Evolutionary conservation across 2,797 vertebrate species (phyloP).

Genomic region (Enteromius treurensis): DNA sequence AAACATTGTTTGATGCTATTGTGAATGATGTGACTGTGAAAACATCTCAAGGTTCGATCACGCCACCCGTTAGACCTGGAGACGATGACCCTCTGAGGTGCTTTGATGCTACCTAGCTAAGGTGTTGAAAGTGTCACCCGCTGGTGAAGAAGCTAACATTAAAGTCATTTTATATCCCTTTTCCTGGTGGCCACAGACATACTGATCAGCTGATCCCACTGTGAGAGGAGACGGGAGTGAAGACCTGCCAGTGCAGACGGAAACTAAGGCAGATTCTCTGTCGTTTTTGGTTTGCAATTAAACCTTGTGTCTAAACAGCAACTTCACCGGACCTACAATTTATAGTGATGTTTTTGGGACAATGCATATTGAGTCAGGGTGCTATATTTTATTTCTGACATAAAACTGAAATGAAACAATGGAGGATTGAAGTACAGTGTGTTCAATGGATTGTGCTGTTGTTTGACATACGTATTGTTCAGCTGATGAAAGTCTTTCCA

Average conservation of each 20-base stretch:
- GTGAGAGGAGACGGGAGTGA: constrained; percentile 51
- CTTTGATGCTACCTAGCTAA: constrained; percentile 58
- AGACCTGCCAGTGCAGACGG: background rate
- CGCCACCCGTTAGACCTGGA: constrained; percentile 37
- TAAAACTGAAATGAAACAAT: background rate
- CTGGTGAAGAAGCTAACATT: constrained; percentile 56
- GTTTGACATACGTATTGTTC: background rate
- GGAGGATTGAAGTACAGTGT: background rate
- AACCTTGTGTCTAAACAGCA: too few species aligned
- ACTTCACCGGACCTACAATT: background rate
- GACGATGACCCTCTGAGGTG: constrained; percentile 49
- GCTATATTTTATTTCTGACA: background rate
- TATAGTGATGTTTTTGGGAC: background rate
- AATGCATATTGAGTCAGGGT: background rate
- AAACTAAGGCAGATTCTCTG: background rate
- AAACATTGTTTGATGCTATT: constrained; percentile 11
- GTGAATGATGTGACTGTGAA: constrained; percentile 15
- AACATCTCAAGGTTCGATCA: constrained; percentile 8
- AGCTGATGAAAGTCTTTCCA: background rate
- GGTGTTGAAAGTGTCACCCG: constrained; percentile 60
- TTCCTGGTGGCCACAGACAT: constrained; percentile 51
- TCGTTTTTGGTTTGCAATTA: background rate
- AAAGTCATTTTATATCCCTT: constrained; percentile 59
- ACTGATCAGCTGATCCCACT: constrained; percentile 39
- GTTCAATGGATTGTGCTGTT: background rate